These are phyloP conservation scores for Byasa hedistus DNA, from an alignment of 2,888 invertebrate species.

Conservation along the genomic window DNA sequence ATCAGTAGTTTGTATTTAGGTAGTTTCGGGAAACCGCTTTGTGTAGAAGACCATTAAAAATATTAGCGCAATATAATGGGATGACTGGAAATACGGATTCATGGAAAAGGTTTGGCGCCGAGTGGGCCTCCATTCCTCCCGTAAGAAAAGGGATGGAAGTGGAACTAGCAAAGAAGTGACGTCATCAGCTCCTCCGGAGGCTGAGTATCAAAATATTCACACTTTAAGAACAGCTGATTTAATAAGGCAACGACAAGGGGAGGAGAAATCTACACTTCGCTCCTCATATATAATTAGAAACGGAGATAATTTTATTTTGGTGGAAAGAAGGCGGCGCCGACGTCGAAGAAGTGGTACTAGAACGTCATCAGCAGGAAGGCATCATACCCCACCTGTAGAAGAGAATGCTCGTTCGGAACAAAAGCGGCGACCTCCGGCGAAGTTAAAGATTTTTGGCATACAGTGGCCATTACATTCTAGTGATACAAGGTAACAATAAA, in stretches of 20 bases:
- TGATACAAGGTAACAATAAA: constrained; percentile 67
- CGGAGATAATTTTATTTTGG: constrained; percentile 76
- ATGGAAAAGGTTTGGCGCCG: constrained; percentile 81
- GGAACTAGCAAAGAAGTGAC: constrained; percentile 72
- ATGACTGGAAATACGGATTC: constrained; percentile 74
- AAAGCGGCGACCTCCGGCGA: constrained; percentile 72
- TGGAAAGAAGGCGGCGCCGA: constrained; percentile 69
- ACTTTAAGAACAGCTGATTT: constrained; percentile 76
- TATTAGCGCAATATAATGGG: constrained; percentile 62
- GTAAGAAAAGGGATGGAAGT: constrained; percentile 79
- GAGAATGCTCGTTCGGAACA: constrained; percentile 67
- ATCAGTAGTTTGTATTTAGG: neutral
- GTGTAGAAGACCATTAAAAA: constrained; percentile 33
- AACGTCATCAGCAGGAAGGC: constrained; percentile 69
- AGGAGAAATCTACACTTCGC: constrained; percentile 74
- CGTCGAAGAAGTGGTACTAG: constrained; percentile 73
- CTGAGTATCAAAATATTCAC: constrained; percentile 76
- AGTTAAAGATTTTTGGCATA: constrained; percentile 74
- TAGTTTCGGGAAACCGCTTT: constrained; percentile 27
- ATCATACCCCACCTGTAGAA: constrained; percentile 72
- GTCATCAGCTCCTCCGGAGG: constrained; percentile 62
- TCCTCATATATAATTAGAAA: constrained; percentile 76
- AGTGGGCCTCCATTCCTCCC: constrained; percentile 80
- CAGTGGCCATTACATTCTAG: constrained; percentile 78
- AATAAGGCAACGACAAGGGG: constrained; percentile 74